Evolutionary conservation across 1,140 invertebrate species (phyloP).

Genomic region (Hycleus cichorii): DNA sequence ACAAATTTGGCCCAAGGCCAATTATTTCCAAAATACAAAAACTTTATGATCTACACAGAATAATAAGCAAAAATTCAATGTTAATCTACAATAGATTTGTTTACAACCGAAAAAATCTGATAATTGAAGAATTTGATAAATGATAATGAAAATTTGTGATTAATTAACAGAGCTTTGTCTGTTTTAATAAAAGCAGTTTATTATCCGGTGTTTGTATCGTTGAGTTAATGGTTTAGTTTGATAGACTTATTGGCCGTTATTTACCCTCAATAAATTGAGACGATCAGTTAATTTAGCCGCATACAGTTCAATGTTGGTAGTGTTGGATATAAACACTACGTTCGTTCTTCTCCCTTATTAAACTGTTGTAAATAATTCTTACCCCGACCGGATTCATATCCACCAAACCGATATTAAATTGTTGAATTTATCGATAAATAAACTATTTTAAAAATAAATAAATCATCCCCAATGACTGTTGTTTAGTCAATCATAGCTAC

Average conservation of each 20-base stretch:
- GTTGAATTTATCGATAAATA: neutral
- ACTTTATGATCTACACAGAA: too few relatives aligned
- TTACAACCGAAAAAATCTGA: too few relatives aligned
- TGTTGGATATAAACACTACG: neutral
- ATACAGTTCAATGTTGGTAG: constrained; percentile 9
- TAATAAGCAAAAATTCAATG: too few relatives aligned
- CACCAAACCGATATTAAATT: neutral
- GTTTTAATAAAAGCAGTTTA: constrained; percentile 7
- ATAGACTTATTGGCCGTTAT: constrained; percentile 29
- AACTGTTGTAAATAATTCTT: constrained; percentile 20
- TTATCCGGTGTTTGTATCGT: constrained; percentile 4
- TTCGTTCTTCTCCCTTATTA: neutral
- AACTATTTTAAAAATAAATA: neutral
- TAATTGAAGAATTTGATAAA: too few relatives aligned
- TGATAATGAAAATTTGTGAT: too few relatives aligned
- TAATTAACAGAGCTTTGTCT: too few relatives aligned
- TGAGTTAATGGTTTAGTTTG: constrained; percentile 17
- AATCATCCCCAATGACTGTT: neutral
- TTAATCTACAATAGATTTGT: too few relatives aligned
- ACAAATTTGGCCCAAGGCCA: too few relatives aligned
- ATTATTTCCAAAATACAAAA: too few relatives aligned
- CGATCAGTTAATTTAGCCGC: constrained; percentile 25
- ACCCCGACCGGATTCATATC: constrained; percentile 14
- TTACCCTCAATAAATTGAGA: constrained; percentile 23
- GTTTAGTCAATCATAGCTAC: constrained; percentile 5